Conservation (phyloP, 2,113 vertebrate genomes). For the Hirundichthys speculiger region DNA sequence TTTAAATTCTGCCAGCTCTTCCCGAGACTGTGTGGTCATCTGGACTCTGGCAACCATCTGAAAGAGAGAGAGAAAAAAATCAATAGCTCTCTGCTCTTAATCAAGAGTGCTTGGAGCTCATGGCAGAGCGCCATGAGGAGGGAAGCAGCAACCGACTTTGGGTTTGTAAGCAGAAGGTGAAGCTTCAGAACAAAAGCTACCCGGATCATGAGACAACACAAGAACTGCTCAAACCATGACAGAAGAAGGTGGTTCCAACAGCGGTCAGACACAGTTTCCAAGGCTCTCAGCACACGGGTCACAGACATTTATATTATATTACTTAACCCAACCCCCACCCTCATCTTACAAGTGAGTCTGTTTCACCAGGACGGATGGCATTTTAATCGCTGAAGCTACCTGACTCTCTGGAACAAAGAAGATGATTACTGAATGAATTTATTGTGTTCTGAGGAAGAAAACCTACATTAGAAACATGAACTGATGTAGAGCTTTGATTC, state of each 20-base stretch:
- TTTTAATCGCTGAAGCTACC: constrained; percentile 46
- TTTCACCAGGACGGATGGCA: constrained; percentile 64
- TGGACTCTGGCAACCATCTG: constrained; percentile 23
- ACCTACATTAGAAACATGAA: no score
- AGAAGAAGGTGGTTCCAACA: constrained; percentile 15
- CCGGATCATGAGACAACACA: constrained; percentile 9
- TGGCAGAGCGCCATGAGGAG: constrained; percentile 61
- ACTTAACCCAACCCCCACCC: constrained; percentile 33
- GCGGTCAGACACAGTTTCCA: constrained; percentile 25
- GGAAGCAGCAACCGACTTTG: constrained; percentile 64
- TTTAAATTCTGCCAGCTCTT: constrained; percentile 25
- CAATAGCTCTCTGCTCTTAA: constrained; percentile 66
- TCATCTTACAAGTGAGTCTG: constrained; percentile 51
- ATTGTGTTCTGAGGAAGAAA: not conserved
- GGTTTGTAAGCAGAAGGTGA: constrained; percentile 49
- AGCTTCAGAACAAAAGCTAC: constrained; percentile 3
- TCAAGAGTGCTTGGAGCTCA: constrained; percentile 62
- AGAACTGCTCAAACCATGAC: not conserved
- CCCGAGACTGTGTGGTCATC: constrained; percentile 10
- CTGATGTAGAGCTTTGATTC: no score
- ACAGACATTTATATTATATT: constrained; percentile 43
- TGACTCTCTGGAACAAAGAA: constrained; percentile 50
- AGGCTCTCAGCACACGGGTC: constrained; percentile 3
- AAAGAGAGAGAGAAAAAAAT: constrained; percentile 52
- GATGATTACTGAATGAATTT: constrained; percentile 5